These are phyloP conservation scores for Thymelicus sylvestris DNA, from an alignment of 2,888 invertebrate genomes.

Conservation along the genomic window DNA sequence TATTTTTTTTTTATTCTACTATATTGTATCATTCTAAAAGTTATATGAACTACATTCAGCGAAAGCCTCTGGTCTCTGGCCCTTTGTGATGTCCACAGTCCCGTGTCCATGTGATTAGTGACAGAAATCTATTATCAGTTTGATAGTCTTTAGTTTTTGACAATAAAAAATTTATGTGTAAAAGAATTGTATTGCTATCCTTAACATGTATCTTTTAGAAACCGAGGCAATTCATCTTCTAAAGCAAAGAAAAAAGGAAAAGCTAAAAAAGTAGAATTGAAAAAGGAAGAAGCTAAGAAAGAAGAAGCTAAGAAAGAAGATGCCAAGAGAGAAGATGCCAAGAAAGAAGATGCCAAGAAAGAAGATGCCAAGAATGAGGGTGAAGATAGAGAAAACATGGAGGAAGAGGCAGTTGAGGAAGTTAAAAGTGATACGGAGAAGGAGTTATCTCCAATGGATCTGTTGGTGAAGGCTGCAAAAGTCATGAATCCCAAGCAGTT, in stretches of 20 bases:
- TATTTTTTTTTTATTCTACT: no score
- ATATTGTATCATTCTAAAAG: no score
- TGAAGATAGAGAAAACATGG: background rate
- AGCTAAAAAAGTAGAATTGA: constrained; percentile 38
- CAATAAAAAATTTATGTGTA: no score
- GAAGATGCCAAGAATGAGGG: background rate
- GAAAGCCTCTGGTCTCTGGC: no score
- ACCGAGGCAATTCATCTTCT: constrained; percentile 48
- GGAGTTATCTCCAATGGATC: constrained; percentile 87
- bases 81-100: no score
- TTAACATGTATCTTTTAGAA: constrained; percentile 53
- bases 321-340: background rate
- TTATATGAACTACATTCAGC: no score
- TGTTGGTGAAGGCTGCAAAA: constrained; percentile 92
- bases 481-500: constrained; percentile 96
- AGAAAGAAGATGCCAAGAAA: constrained; percentile 44
- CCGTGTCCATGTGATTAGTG: no score
- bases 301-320: constrained; percentile 9
- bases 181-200: background rate
- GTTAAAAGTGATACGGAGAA: constrained; percentile 42
- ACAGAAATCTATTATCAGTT: no score
- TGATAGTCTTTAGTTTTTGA: no score
- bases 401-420: constrained; percentile 1
- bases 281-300: constrained; percentile 45
- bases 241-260: constrained; percentile 44